phyloP scores from a whole-genome alignment of 2,888 invertebrate species.

The Calameuta filiformis region DNA sequence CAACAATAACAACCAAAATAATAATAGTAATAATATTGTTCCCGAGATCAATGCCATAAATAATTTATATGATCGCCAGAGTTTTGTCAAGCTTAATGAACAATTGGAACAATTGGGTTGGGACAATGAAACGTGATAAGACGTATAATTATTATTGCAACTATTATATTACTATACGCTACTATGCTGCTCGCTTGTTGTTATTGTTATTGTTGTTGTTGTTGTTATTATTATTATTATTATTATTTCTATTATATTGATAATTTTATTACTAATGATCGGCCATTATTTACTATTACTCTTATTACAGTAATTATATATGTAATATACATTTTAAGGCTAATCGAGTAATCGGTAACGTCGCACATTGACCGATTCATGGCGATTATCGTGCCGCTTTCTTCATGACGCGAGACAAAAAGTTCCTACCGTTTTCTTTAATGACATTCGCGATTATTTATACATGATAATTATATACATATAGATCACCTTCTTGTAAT shows the following conservation, averaged over 20 bases:
- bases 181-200: neutral
- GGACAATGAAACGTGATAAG: neutral
- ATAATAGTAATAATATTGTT: neutral
- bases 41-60: neutral
- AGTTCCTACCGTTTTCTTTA: neutral
- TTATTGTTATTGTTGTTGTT: neutral
- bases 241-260: neutral
- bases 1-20: neutral
- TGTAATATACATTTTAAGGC: conserved; percentile 1
- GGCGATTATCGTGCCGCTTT: neutral
- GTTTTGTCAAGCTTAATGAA: neutral
- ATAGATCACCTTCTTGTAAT: neutral
- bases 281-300: neutral
- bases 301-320: neutral
- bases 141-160: neutral
- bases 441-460: conserved; percentile 3
- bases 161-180: neutral
- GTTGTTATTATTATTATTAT: neutral
- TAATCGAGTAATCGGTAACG: neutral
- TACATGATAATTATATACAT: neutral
- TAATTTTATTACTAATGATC: conserved; percentile 1
- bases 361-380: neutral
- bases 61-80: neutral
- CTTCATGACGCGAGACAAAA: neutral
- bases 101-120: neutral